These are phyloP conservation scores for Zaprionus bogoriensis DNA, from an alignment of 2,888 invertebrate species.

Conservation along the genomic window DNA sequence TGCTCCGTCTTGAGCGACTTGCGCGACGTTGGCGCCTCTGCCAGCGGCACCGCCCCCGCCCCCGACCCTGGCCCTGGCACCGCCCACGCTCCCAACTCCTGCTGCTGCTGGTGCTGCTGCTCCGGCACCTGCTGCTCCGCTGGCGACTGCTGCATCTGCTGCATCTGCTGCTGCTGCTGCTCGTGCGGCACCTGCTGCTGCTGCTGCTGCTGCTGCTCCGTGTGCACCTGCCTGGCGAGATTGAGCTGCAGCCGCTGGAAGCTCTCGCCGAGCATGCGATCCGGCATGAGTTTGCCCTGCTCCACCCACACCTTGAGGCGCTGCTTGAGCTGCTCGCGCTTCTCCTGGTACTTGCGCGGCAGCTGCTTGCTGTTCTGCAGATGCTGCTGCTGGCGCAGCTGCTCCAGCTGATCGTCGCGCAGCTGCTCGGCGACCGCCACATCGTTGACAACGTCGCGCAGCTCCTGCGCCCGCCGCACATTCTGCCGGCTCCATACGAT, in stretches of 20 bases:
- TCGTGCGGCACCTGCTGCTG: neutral
- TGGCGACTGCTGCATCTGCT: neutral
- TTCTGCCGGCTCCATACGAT: slow-evolving; percentile 23
- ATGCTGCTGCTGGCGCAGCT: slow-evolving; percentile 25
- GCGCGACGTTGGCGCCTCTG: neutral
- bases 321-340: slow-evolving; percentile 17
- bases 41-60: neutral
- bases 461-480: slow-evolving; percentile 14
- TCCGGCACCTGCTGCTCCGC: no score
- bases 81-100: neutral
- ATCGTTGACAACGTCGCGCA: neutral
- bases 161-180: neutral
- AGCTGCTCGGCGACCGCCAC: neutral
- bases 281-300: slow-evolving; percentile 20
- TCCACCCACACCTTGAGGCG: slow-evolving; percentile 28
- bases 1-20: neutral
- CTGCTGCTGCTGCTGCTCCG: neutral
- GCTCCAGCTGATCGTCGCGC: slow-evolving; percentile 20
- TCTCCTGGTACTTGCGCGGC: slow-evolving; percentile 19
- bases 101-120: neutral
- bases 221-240: neutral
- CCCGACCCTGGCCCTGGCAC: neutral
- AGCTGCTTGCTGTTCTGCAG: slow-evolving; percentile 17
- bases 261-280: neutral
- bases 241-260: no score